These are phyloP conservation scores for Pseudochirops cupreus DNA, from an alignment of 2,797 vertebrate species.

Conservation along the genomic window DNA sequence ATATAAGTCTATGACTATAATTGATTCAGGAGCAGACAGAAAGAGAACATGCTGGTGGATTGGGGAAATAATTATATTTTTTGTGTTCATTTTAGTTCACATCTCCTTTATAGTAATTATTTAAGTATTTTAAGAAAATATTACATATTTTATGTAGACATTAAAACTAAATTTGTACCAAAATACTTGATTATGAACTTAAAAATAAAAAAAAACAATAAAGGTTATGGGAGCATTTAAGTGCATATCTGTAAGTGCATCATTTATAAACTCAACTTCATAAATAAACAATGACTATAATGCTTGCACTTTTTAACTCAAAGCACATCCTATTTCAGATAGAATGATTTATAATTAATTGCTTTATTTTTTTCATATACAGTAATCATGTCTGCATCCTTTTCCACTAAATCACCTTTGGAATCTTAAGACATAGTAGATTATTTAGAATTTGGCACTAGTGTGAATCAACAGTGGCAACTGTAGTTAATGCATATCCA, in stretches of 20 bases:
- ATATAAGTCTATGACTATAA: constrained; percentile 17
- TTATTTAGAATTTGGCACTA: not conserved
- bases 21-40: constrained; percentile 49
- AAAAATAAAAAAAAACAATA: constrained; percentile 47
- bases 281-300: constrained; percentile 65
- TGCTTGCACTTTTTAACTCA: constrained; percentile 62
- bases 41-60: constrained; percentile 23
- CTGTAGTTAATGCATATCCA: constrained; percentile 27
- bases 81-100: constrained; percentile 44
- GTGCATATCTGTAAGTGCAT: constrained; percentile 44
- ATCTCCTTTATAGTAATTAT: constrained; percentile 50
- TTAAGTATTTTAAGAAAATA: constrained; percentile 29
- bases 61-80: constrained; percentile 25
- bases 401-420: constrained; percentile 59
- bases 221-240: constrained; percentile 9
- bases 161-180: not conserved
- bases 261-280: constrained; percentile 52
- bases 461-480: constrained; percentile 38
- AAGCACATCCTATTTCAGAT: constrained; percentile 62
- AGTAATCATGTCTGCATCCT: constrained; percentile 54
- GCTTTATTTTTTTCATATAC: constrained; percentile 65
- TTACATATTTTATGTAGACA: constrained; percentile 4
- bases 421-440: constrained; percentile 45
- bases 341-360: constrained; percentile 60
- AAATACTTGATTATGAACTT: constrained; percentile 31